Conservation (phyloP, 2,888 invertebrate genomes). For the Meteorus colon region DNA sequence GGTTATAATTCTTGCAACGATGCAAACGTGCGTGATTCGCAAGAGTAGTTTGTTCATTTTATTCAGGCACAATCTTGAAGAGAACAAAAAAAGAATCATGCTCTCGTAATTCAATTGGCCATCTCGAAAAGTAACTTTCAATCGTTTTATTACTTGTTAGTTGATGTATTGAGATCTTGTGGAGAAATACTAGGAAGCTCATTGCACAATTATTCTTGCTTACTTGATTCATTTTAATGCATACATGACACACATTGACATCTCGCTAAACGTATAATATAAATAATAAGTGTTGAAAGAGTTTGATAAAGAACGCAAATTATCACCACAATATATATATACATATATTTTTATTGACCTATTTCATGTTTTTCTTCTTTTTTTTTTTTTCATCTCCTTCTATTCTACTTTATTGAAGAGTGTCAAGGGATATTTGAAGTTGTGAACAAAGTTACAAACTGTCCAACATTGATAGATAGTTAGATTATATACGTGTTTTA, state of each 20-base stretch:
- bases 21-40: constrained; percentile 30
- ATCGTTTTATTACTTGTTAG: constrained; percentile 50
- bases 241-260: constrained; percentile 25
- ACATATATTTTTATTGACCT: not conserved
- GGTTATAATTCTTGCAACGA: constrained; percentile 16
- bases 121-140: constrained; percentile 67
- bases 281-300: constrained; percentile 9
- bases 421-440: not conserved
- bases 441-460: not conserved
- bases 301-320: too few species aligned
- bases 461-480: constrained; percentile 4
- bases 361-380: not conserved
- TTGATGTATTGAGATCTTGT: constrained; percentile 47
- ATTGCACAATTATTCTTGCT: constrained; percentile 62
- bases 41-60: not conserved
- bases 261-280: not conserved
- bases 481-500: constrained; percentile 10
- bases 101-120: constrained; percentile 55
- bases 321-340: too few species aligned
- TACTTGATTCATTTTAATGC: not conserved
- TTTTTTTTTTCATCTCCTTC: constrained; percentile 10
- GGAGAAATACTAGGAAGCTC: constrained; percentile 69
- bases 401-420: not conserved
- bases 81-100: not conserved
- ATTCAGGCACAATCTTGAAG: not conserved